Evolutionary conservation across 1,140 invertebrate genomes (phyloP), one percentile per base, ranked within the genome.

Genomic region (Himalopsyche phryganea): DNA sequence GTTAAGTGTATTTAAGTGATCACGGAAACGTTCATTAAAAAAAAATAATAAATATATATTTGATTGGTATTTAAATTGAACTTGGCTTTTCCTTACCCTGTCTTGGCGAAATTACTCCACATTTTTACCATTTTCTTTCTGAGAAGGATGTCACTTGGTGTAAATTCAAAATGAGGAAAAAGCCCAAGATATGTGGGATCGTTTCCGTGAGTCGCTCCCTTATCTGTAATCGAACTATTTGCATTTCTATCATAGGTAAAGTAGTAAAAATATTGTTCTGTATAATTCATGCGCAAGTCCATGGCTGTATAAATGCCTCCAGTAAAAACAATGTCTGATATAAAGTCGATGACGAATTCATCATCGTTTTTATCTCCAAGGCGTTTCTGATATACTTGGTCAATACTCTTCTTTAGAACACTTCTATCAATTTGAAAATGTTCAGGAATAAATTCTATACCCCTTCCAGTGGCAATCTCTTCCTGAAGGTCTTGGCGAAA

Each of bases 71-170:
- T 28, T 28, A 5, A 28, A 28, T 28, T 28, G 9, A 28, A 28
- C 3, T 5, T 3, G 4, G 9, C 23, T 28, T 5, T 28, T 45
- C 42, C 17, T 48, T 48, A 79, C 77, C 77, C 72, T 66, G 61
- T 72, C 67, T 71, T 77, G 11, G 75, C 75, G 58, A 80, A 80
- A 50, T 79, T 77, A 1, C 74, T 73, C 77, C 77, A 80, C 71
- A 80, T 68, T 10, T 60, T 48, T 11, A 70, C 69, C 61, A 80
- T 71, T 57, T 68, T 68, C 17, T 75, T 59, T 42, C 63, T 58
- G 0, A 77, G 68, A 5, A 69, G 18, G 44, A 63, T 62, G 58
- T 77, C 75, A 2, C 61, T 67, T 2, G 70, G 69, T 36, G 69
- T 62, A 9, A 71, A 20, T 3, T 65, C 61, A 1, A 75, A 51